Conservation (phyloP, 2,888 invertebrate species). For the Abrostola tripartita region DNA sequence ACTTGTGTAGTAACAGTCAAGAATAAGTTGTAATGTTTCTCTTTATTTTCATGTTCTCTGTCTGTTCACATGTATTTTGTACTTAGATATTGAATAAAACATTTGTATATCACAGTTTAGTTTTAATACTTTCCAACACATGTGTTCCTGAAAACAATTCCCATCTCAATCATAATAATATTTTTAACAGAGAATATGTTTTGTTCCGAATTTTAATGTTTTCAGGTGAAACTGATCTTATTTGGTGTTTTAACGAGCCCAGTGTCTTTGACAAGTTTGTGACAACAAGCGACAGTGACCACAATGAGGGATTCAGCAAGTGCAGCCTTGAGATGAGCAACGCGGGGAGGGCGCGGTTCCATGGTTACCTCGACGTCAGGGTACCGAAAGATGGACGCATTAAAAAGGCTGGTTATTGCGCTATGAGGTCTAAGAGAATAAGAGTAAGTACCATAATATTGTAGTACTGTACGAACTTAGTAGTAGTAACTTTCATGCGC, state of each 20-base stretch:
- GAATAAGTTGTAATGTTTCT: slow-evolving; percentile 25
- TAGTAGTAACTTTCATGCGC: too few species aligned
- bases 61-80: slow-evolving; percentile 46
- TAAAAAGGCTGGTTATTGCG: slow-evolving; percentile 94
- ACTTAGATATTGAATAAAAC: slow-evolving; percentile 52
- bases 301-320: slow-evolving; percentile 94
- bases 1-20: slow-evolving; percentile 32
- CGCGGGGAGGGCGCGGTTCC: slow-evolving; percentile 91
- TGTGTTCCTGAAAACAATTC: background rate
- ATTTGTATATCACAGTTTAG: slow-evolving; percentile 33
- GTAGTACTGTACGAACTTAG: too few species aligned
- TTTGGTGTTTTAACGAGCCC: slow-evolving; percentile 91
- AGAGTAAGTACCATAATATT: slow-evolving; percentile 82
- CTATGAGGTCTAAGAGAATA: slow-evolving; percentile 90
- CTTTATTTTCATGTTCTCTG: slow-evolving; percentile 27
- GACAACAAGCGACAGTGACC: slow-evolving; percentile 93
- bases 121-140: slow-evolving; percentile 12
- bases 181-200: background rate
- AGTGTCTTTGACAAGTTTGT: slow-evolving; percentile 91
- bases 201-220: slow-evolving; percentile 26
- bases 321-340: slow-evolving; percentile 90
- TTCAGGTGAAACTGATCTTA: slow-evolving; percentile 91
- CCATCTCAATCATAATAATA: background rate
- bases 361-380: slow-evolving; percentile 91
- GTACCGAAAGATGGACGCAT: slow-evolving; percentile 94